A percentile compares a stretch with the other conserved stretches of the same genome.
Evolutionary conservation across 2,888 invertebrate species (phyloP).

Genomic region (Cataglyphis livida): DNA sequence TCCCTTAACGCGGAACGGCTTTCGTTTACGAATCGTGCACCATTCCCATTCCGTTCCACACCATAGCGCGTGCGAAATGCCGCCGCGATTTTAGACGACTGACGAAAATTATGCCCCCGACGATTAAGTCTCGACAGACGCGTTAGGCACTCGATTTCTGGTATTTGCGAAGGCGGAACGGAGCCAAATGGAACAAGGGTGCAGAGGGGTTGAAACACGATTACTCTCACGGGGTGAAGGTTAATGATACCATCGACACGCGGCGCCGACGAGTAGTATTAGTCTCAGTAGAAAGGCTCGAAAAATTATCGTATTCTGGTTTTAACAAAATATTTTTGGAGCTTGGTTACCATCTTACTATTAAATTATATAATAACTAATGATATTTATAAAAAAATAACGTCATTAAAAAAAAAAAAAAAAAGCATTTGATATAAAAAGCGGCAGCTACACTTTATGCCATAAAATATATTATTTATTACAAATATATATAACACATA

Average conservation of each 20-base stretch:
- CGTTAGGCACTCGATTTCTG: constrained; percentile 57
- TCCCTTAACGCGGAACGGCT: constrained; percentile 37
- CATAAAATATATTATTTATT: not conserved
- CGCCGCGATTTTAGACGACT: constrained; percentile 51
- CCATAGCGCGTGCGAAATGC: constrained; percentile 52
- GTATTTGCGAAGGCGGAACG: constrained; percentile 41
- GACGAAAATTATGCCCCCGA: constrained; percentile 52
- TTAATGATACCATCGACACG: constrained; percentile 38
- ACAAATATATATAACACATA: not conserved
- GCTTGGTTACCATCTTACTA: not conserved
- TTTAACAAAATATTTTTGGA: not conserved
- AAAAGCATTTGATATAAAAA: not conserved
- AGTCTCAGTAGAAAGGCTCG: not conserved
- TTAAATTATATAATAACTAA: not conserved
- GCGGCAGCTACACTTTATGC: not conserved
- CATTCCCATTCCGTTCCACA: constrained; percentile 60
- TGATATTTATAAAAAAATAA: not conserved
- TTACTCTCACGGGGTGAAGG: constrained; percentile 44
- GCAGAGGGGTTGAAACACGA: constrained; percentile 35
- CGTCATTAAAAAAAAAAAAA: not conserved
- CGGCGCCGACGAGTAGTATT: constrained; percentile 23
- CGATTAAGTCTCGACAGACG: constrained; percentile 53
- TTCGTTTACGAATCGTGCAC: constrained; percentile 41
- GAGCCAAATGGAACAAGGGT: constrained; percentile 27
- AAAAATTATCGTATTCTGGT: not conserved